Percentiles rank a stretch among this genome's conserved stretches.
phyloP scores from a whole-genome alignment of 2,797 vertebrate species.

The Lepilemur ruficaudatus region DNA sequence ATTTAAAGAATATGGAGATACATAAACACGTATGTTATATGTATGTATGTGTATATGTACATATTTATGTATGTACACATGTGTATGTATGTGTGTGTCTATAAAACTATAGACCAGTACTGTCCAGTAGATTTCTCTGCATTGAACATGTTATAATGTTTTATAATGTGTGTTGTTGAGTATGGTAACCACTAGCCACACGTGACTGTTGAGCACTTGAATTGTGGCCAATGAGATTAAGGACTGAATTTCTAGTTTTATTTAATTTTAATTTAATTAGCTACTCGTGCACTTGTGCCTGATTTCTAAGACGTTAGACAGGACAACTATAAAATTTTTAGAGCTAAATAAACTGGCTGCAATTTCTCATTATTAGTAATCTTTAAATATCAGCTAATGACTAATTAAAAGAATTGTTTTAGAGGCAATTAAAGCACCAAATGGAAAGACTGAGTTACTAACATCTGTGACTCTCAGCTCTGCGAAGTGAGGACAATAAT shows the following conservation, averaged over 20 bases:
- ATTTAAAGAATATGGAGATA: background rate
- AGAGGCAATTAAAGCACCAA: background rate
- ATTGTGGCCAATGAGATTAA: background rate
- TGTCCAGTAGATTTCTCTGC: background rate
- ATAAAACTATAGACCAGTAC: background rate
- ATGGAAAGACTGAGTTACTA: background rate
- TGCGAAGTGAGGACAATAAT: background rate
- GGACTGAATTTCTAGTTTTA: background rate
- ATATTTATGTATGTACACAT: too few species aligned
- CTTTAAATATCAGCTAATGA: background rate
- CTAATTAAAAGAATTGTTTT: conserved; percentile 36
- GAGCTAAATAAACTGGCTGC: background rate
- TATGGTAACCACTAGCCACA: background rate
- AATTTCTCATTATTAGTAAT: background rate
- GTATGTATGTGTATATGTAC: background rate
- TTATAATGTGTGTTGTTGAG: background rate
- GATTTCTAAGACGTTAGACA: background rate
- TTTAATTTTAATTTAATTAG: conserved; percentile 4
- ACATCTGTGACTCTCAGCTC: background rate
- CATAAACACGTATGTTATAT: background rate
- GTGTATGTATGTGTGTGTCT: too few species aligned
- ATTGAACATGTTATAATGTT: background rate
- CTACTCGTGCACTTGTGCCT: background rate
- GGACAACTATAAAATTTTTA: background rate
- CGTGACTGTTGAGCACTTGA: background rate